Evolutionary conservation across 2,113 vertebrate species (phyloP).

Genomic region (Sylvilagus bachmani): DNA sequence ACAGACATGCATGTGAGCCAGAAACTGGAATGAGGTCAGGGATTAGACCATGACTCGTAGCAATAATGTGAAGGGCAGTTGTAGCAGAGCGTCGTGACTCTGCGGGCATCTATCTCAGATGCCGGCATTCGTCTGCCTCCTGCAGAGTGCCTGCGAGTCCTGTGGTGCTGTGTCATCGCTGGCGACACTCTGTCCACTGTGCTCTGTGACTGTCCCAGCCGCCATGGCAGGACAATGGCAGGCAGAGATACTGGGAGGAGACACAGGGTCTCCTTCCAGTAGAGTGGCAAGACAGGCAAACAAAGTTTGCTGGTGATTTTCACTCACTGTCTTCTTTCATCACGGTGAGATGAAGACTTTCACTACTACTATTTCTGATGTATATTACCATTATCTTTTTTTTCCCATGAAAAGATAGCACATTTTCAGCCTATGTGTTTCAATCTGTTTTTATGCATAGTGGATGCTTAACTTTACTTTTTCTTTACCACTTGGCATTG

Average conservation of each 20-base stretch:
- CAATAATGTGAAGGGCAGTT: conserved; percentile 20
- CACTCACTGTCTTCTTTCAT: background rate
- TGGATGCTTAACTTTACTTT: background rate
- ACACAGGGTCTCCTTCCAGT: background rate
- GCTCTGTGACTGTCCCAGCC: conserved; percentile 59
- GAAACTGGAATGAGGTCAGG: conserved; percentile 69
- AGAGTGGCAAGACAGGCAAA: background rate
- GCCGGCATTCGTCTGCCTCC: background rate
- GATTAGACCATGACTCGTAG: conserved; percentile 25
- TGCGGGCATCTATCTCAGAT: conserved; percentile 71
- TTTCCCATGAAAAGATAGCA: background rate
- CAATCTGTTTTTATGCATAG: background rate
- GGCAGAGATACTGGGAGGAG: background rate
- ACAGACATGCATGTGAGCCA: conserved; percentile 56
- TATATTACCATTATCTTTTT: background rate
- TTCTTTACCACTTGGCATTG: background rate
- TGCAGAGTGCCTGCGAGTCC: background rate
- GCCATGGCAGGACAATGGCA: background rate
- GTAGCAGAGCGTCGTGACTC: conserved; percentile 5
- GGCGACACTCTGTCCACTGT: conserved; percentile 31
- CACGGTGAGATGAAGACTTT: background rate
- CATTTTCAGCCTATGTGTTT: background rate
- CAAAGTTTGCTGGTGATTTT: background rate
- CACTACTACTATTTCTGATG: background rate
- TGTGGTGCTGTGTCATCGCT: conserved; percentile 21